These are phyloP conservation scores for Rhyacophila evoluta DNA, from an alignment of 2,888 invertebrate genomes.

Conservation along the genomic window DNA sequence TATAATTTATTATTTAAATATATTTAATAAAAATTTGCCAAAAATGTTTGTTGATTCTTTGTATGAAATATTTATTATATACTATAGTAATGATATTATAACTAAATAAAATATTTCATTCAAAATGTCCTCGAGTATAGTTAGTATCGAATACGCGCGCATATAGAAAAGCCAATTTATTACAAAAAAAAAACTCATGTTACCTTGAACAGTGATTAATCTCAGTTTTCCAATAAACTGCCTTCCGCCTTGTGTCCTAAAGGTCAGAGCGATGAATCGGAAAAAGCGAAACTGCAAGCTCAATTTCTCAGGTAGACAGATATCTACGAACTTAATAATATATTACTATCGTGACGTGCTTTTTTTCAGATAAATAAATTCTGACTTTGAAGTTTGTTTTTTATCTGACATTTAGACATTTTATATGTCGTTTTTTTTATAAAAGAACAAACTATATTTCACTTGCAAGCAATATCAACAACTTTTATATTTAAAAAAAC, in stretches of 20 bases:
- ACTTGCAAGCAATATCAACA: too few relatives aligned
- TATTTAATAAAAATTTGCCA: too few relatives aligned
- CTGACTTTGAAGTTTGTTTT: neutral
- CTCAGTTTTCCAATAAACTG: constrained; percentile 20
- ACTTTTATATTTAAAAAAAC: too few relatives aligned
- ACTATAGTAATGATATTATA: too few relatives aligned
- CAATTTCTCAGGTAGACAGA: neutral
- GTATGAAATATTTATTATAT: too few relatives aligned
- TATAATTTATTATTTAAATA: too few relatives aligned
- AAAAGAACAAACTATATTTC: too few relatives aligned
- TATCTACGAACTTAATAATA: neutral
- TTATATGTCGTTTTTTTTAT: too few relatives aligned
- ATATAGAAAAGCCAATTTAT: neutral
- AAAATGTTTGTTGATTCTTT: too few relatives aligned
- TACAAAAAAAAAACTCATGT: neutral
- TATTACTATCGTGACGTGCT: neutral
- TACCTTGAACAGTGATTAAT: constrained; percentile 18
- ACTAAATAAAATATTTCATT: too few relatives aligned
- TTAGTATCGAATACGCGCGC: too few relatives aligned
- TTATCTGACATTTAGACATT: neutral
- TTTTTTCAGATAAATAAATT: neutral
- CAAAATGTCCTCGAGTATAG: too few relatives aligned
- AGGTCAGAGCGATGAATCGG: constrained; percentile 4
- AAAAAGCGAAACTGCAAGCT: constrained; percentile 9
- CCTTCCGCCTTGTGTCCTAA: neutral